Evolutionary conservation across 2,797 vertebrate species (phyloP), one percentile per base, ranked within the genome.

Genomic region (Gobio occitaniae): DNA sequence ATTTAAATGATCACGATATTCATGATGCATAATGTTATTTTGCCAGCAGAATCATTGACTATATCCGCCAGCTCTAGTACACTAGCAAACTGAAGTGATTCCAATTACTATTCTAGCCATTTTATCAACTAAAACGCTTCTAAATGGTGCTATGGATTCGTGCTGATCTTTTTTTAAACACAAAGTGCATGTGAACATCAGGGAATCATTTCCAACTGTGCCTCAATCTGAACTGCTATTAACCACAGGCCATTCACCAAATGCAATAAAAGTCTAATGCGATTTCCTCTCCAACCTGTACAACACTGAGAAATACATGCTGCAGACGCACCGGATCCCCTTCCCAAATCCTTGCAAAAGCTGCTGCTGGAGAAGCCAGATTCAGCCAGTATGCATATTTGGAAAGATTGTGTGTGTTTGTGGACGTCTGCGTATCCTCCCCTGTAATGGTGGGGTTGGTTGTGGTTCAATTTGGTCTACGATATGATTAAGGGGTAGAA

Each of bases 381-480:
- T 70, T 77, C 65, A 41, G 84, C 78, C 77, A 54, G 48, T 72
- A 63, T 86, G 59, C 78, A 65, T 52, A 63, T 83, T 71, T 32
- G 69, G 29, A 76, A 75, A 77, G 63, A 83, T 17, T 83, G 79
- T 85, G 79, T 85, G 82, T 87, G 81, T 86, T 56, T 77, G 69
- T 78, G 65, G 77, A 81, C n/a, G 72, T 80, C 80, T 80, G 78
- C 63, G 54, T 82, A 65, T 66, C 78, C 71, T 85, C 78, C 83
- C 75, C 78, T 87, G 85, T 90, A 89, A 90, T 90, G 69, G 75
- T 29, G 80, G 68, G 88, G 84, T 88, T 86, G 84, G 70, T 84
- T 85, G 83, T 79, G 82, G 83, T 77, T 81, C 88, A 82, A 89
- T 87, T 85, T 85, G 77, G 86, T 47, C 80, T 59, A 88, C 69